A percentile compares a stretch with the other conserved stretches of the same genome.
Evolutionary conservation across 1,140 invertebrate genomes (phyloP).

Genomic region (Magallana gigas): DNA sequence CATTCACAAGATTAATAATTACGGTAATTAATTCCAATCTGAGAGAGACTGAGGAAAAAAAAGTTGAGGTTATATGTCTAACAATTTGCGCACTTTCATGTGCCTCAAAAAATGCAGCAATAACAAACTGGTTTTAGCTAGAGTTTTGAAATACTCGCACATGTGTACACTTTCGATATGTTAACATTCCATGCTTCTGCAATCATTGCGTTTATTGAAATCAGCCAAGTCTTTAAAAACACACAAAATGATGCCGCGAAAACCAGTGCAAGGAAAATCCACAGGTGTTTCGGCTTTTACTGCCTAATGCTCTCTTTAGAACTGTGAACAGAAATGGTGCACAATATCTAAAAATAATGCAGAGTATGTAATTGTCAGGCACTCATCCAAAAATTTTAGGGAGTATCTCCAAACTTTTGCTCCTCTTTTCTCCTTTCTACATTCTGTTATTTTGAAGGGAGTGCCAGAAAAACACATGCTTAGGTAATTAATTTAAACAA

Average conservation of each 20-base stretch:
- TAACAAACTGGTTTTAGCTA: not conserved
- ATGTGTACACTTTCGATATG: not conserved
- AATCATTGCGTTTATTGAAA: not conserved
- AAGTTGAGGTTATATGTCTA: too few species aligned
- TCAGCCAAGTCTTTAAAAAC: conserved; percentile 18
- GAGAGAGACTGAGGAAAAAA: too few species aligned
- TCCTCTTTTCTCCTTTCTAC: conserved; percentile 21
- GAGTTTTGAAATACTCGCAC: not conserved
- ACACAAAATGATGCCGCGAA: conserved; percentile 2
- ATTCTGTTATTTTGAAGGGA: conserved; percentile 13
- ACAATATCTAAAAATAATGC: conserved; percentile 21
- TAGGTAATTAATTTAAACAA: conserved; percentile 33
- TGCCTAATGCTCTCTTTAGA: conserved; percentile 26
- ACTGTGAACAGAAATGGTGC: conserved; percentile 18
- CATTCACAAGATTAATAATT: too few species aligned
- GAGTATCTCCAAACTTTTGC: conserved; percentile 37
- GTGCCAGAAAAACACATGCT: conserved; percentile 35
- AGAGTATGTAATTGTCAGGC: conserved; percentile 33
- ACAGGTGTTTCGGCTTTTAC: conserved; percentile 24
- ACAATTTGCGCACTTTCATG: too few species aligned
- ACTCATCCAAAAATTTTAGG: conserved; percentile 36
- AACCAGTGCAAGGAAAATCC: not conserved
- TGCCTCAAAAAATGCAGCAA: too few species aligned
- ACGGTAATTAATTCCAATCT: too few species aligned
- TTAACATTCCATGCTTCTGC: conserved; percentile 22